These are phyloP conservation scores for Chloromyia formosa DNA, from an alignment of 2,888 invertebrate genomes.

Conservation along the genomic window DNA sequence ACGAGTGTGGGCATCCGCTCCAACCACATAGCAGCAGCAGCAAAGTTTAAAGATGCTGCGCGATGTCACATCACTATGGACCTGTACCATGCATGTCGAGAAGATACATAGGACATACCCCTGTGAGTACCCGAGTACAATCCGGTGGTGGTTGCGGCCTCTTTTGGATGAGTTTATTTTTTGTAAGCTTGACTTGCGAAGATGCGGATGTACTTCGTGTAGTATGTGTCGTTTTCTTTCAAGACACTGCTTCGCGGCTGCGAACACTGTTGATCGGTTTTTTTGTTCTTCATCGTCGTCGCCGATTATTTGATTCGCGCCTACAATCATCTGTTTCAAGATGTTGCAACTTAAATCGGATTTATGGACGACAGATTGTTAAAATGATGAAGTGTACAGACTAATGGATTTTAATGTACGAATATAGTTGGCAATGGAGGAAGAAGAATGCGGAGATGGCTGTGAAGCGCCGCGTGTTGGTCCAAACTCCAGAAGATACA, in stretches of 20 bases:
- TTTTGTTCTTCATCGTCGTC: not conserved
- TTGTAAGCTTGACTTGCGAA: not conserved
- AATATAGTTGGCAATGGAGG: too few species aligned
- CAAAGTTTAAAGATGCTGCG: not conserved
- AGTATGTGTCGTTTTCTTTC: not conserved
- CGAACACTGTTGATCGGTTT: too few species aligned
- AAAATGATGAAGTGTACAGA: not conserved
- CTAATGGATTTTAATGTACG: slow-evolving; percentile 2
- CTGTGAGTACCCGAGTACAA: not conserved
- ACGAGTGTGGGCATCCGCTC: not conserved
- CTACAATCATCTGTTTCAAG: slow-evolving; percentile 27
- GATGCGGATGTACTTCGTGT: slow-evolving; percentile 14
- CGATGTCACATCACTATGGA: not conserved
- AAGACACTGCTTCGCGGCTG: too few species aligned
- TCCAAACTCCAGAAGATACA: too few species aligned
- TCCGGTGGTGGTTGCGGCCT: not conserved
- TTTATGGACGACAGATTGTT: slow-evolving; percentile 27
- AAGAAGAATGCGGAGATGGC: too few species aligned
- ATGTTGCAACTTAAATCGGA: slow-evolving; percentile 9
- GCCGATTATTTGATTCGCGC: slow-evolving; percentile 17
- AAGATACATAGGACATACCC: too few species aligned
- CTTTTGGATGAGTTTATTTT: not conserved
- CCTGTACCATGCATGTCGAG: not conserved
- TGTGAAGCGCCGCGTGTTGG: too few species aligned
- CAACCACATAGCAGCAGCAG: too few species aligned